Conservation (phyloP, 1,140 invertebrate species). For the Drosophila azteca region DNA sequence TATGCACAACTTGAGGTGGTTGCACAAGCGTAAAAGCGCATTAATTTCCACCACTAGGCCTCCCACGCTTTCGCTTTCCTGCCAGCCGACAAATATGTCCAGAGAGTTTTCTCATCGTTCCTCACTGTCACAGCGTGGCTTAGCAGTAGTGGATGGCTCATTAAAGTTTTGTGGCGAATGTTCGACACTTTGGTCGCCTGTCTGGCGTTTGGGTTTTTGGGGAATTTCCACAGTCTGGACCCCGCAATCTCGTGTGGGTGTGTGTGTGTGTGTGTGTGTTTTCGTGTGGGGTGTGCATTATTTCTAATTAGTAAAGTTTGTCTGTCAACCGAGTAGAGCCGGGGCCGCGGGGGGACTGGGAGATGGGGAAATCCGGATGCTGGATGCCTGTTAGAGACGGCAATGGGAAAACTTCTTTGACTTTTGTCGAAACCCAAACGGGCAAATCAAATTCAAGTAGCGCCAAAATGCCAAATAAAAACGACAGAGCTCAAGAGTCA, state of each 20-base stretch:
- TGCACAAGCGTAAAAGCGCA: slow-evolving; percentile 48
- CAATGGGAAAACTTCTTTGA: slow-evolving; percentile 69
- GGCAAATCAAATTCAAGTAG: slow-evolving; percentile 68
- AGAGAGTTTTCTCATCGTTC: neutral
- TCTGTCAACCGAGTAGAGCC: slow-evolving; percentile 53
- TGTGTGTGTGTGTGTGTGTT: slow-evolving; percentile 30
- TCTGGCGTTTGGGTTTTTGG: slow-evolving; percentile 1
- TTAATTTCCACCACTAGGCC: slow-evolving; percentile 18
- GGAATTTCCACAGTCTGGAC: slow-evolving; percentile 28
- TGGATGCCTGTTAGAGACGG: slow-evolving; percentile 31
- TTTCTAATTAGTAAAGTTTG: slow-evolving; percentile 81
- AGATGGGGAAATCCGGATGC: no score
- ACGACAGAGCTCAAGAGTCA: slow-evolving; percentile 7
- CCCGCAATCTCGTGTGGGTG: slow-evolving; percentile 24
- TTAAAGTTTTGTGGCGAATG: neutral
- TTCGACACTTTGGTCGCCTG: slow-evolving; percentile 27
- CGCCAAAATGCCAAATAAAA: slow-evolving; percentile 66
- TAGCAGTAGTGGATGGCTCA: no score
- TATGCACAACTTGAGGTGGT: no score
- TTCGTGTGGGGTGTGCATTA: slow-evolving; percentile 64
- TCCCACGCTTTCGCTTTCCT: neutral
- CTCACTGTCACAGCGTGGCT: neutral
- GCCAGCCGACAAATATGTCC: slow-evolving; percentile 14
- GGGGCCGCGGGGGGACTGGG: no score
- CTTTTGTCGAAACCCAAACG: slow-evolving; percentile 58